phyloP scores from a whole-genome alignment of 2,113 vertebrate species.

The Numenius arquata region DNA sequence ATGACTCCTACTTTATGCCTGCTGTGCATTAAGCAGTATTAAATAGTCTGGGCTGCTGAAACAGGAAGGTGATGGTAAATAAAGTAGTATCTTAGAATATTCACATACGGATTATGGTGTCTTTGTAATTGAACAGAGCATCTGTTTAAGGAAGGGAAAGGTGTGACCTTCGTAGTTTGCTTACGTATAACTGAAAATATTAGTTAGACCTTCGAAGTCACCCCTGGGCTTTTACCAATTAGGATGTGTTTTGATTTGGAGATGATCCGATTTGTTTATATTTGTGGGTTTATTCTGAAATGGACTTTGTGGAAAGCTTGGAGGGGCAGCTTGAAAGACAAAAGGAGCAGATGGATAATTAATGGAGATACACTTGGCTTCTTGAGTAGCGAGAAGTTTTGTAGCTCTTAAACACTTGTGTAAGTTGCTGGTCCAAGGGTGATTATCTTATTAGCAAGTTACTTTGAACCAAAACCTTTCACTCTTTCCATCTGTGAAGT shows the following conservation, averaged over 20 bases:
- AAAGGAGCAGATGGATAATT: neutral
- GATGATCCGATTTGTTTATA: accelerated
- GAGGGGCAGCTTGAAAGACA: neutral
- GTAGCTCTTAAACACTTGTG: neutral
- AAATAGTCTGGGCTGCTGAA: neutral
- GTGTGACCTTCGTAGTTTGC: neutral
- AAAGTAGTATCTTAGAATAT: neutral
- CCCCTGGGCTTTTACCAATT: neutral
- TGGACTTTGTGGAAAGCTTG: neutral
- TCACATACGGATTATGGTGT: neutral
- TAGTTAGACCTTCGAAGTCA: neutral
- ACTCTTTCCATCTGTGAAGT: neutral
- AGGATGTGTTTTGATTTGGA: neutral
- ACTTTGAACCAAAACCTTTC: neutral
- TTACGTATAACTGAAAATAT: neutral
- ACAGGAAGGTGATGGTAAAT: neutral
- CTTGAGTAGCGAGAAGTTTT: neutral
- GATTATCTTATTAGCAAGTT: neutral
- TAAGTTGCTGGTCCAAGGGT: neutral
- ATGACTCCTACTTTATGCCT: neutral
- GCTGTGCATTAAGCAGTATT: neutral
- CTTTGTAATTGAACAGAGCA: neutral
- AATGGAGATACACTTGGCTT: neutral
- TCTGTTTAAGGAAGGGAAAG: neutral
- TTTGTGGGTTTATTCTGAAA: neutral